These are phyloP conservation scores for Anas georgica DNA, from an alignment of 2,797 vertebrate genomes.

Conservation along the genomic window DNA sequence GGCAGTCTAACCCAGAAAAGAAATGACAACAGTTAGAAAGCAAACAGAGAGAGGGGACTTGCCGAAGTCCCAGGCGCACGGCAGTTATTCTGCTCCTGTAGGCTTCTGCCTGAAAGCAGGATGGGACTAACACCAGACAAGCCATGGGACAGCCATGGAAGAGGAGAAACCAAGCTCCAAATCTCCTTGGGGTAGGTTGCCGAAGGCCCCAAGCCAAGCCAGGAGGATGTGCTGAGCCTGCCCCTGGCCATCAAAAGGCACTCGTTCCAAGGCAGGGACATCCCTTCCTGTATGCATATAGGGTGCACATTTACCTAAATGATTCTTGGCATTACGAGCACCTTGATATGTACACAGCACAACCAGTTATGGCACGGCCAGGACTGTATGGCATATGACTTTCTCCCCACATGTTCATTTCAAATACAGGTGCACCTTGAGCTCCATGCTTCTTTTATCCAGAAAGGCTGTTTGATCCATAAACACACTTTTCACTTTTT, in stretches of 20 bases:
- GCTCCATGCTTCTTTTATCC: neutral
- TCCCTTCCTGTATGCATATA: rapidly evolving
- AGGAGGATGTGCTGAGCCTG: neutral
- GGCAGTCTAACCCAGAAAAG: neutral
- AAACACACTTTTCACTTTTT: neutral
- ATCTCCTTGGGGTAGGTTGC: neutral
- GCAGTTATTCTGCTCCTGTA: neutral
- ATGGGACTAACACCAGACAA: neutral
- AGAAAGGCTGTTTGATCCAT: conserved; percentile 51
- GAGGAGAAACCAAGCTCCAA: neutral
- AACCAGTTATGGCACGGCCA: neutral
- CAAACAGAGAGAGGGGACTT: neutral
- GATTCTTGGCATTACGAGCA: neutral
- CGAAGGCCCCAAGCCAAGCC: rapidly evolving
- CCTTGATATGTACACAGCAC: rapidly evolving
- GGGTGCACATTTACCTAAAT: neutral
- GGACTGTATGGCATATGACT: neutral
- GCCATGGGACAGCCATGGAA: neutral
- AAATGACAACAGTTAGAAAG: neutral
- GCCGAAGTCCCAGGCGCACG: neutral
- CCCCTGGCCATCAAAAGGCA: neutral
- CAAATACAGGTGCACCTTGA: conserved; percentile 1
- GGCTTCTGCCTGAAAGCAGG: neutral
- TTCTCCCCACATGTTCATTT: conserved; percentile 16
- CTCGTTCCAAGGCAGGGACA: neutral